These are phyloP conservation scores for Catalaphyllia jardinei DNA, from an alignment of 64 coral and sea anemone genomes.

Conservation along the genomic window DNA sequence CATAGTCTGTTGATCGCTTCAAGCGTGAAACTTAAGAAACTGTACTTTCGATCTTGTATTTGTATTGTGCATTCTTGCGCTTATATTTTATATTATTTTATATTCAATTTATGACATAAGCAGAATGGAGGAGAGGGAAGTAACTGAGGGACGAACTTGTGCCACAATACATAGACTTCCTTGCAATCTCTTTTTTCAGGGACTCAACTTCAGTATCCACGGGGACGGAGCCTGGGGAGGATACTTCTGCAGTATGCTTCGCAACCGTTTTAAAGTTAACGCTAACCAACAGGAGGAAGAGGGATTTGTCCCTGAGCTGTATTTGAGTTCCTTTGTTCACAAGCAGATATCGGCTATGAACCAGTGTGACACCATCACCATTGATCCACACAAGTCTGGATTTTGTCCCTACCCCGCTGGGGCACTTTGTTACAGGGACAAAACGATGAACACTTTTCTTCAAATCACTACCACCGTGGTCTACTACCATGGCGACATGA, in stretches of 20 bases:
- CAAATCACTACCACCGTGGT: constrained; percentile 69
- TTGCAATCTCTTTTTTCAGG: constrained; percentile 18
- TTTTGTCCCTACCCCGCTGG: constrained; percentile 90
- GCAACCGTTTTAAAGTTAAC: not conserved
- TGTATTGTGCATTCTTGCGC: no score
- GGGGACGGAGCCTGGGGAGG: constrained; percentile 89
- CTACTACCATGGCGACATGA: constrained; percentile 69
- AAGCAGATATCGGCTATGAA: constrained; percentile 46
- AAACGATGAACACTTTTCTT: constrained; percentile 72
- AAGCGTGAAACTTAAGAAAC: no score
- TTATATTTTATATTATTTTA: no score
- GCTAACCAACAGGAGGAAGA: not conserved
- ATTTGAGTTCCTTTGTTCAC: constrained; percentile 43
- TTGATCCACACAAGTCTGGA: constrained; percentile 90
- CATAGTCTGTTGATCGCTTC: no score
- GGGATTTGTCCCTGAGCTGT: constrained; percentile 68
- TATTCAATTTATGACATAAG: no score
- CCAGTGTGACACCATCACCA: constrained; percentile 81
- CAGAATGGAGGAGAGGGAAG: no score
- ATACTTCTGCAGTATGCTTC: constrained; percentile 84
- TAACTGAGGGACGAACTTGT: no score
- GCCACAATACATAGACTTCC: not conserved
- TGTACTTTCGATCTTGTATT: no score
- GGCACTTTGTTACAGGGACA: constrained; percentile 77
- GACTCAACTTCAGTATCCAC: constrained; percentile 72